A percentile compares a stretch with the other conserved stretches of the same genome.
Evolutionary conservation across 2,113 vertebrate genomes (phyloP).

Genomic region (Castor canadensis): DNA sequence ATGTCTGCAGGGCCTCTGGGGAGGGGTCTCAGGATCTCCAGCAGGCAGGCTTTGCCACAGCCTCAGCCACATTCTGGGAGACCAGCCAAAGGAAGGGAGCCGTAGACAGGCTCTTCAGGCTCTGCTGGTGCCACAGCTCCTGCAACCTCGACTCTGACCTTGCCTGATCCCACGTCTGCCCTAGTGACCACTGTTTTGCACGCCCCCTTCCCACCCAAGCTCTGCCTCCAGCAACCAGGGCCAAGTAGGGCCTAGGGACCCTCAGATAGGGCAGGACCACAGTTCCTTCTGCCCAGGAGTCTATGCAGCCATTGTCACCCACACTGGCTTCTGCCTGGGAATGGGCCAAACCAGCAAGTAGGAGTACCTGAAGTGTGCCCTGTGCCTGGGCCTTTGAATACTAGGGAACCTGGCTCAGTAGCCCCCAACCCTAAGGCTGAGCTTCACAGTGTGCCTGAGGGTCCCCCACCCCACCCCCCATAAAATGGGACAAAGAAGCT

Average conservation of each 20-base stretch:
- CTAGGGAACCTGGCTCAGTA: not conserved
- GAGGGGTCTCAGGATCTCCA: not conserved
- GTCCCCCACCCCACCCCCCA: not conserved
- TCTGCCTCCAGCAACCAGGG: not conserved
- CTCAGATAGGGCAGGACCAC: rapidly evolving
- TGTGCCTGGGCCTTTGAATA: rapidly evolving
- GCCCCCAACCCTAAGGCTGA: rapidly evolving
- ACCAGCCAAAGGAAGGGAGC: not conserved
- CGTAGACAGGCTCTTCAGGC: not conserved
- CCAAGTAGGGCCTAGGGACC: too few relatives aligned
- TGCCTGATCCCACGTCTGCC: not conserved
- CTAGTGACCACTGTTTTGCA: rapidly evolving
- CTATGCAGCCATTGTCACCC: not conserved
- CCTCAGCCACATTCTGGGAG: too few relatives aligned
- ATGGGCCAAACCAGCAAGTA: not conserved
- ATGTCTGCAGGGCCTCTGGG: not conserved
- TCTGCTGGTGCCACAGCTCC: not conserved
- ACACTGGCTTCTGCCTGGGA: not conserved
- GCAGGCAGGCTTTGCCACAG: too few relatives aligned
- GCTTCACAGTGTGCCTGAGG: rapidly evolving
- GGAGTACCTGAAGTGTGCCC: rapidly evolving
- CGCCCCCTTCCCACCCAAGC: not conserved
- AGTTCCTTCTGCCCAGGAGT: not conserved
- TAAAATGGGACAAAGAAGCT: not conserved
- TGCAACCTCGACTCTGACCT: not conserved